These are phyloP conservation scores for Drosophila neotestacea DNA, from an alignment of 2,888 invertebrate species.

Conservation along the genomic window DNA sequence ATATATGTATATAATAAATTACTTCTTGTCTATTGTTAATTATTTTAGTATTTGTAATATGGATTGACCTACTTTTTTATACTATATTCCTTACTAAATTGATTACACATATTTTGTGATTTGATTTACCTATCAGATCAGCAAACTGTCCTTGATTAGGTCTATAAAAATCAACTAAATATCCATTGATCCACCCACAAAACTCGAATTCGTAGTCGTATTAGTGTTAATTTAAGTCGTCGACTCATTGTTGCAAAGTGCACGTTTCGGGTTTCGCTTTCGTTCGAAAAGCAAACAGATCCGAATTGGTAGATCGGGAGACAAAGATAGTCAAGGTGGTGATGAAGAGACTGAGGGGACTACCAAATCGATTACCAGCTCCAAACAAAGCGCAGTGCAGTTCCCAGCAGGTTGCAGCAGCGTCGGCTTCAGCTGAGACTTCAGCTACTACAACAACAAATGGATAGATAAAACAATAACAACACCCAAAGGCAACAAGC, in stretches of 20 bases:
- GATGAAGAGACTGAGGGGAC: background rate
- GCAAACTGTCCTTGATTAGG: background rate
- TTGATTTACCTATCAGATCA: background rate
- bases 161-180: background rate
- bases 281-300: constrained; percentile 62
- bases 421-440: background rate
- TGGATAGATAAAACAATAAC: constrained; percentile 16
- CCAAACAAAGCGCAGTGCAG: constrained; percentile 71
- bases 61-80: background rate
- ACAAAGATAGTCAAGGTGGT: constrained; percentile 25
- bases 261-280: constrained; percentile 69
- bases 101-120: background rate
- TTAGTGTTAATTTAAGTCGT: constrained; percentile 73
- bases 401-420: constrained; percentile 76
- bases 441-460: constrained; percentile 27
- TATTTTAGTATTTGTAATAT: background rate
- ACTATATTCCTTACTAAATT: background rate
- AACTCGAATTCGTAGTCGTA: constrained; percentile 31
- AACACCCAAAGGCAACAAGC: constrained; percentile 70
- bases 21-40: too few relatives aligned
- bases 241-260: constrained; percentile 63
- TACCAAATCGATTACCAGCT: constrained; percentile 65
- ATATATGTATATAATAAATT: too few relatives aligned
- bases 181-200: constrained; percentile 27
- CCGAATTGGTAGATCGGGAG: constrained; percentile 38